These are phyloP conservation scores for Muscicapa adusta DNA, from an alignment of 2,113 vertebrate species.

Conservation along the genomic window DNA sequence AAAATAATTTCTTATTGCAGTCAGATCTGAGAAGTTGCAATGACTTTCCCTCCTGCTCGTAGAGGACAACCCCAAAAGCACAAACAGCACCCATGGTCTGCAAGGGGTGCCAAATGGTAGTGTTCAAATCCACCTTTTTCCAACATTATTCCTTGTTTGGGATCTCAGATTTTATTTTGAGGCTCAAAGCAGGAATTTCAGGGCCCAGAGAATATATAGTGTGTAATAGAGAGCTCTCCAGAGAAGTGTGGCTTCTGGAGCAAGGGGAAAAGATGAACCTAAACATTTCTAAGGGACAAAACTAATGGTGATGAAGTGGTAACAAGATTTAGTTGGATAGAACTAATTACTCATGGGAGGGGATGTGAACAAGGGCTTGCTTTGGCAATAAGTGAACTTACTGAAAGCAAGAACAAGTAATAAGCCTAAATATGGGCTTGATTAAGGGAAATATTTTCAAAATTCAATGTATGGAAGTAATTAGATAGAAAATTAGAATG, in stretches of 20 bases:
- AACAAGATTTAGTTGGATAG: conserved; percentile 3
- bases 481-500: background rate
- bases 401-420: background rate
- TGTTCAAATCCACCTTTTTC: background rate
- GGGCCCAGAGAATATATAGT: background rate
- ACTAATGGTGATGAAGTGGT: conserved; percentile 49
- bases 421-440: background rate
- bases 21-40: background rate
- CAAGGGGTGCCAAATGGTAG: background rate
- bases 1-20: background rate
- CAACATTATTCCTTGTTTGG: background rate
- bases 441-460: background rate
- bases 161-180: background rate
- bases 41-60: background rate
- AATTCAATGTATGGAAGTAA: background rate
- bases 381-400: conserved; percentile 5
- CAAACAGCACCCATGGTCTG: background rate
- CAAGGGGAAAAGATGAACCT: background rate
- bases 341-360: conserved; percentile 20
- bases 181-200: background rate
- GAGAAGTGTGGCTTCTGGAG: background rate
- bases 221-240: background rate
- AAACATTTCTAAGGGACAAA: conserved; percentile 13
- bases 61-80: background rate
- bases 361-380: conserved; percentile 7